Base-by-base conservation (phyloP, 1,140 invertebrate species). In the Proctacanthus coquilletti region DNA sequence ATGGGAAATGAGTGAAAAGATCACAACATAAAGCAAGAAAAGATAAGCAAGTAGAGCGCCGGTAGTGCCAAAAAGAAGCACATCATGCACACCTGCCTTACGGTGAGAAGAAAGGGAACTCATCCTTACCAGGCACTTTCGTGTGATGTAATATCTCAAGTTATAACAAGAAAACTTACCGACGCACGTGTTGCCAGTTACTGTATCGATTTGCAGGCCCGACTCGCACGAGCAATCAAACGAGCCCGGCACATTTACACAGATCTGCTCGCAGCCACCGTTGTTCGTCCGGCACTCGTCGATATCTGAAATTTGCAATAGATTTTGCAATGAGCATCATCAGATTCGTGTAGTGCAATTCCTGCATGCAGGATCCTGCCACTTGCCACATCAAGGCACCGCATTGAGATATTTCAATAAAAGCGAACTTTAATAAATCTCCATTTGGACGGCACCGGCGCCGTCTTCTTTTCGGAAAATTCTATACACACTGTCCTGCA, bases 231-330 rank as follows among this genome's bases (percentile, higher is more conserved):
- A 51, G 55, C 83, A 86, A 45, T 72, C 62, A 49, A 72, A 80
- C 13, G 68, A 65, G 30, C 84, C 84, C 8, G 75, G 68, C 20
- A 73, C 62, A 56, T 88, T 89, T 13, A 73, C 60, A 62, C 77
- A 79, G 13, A 60, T 50, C 34, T 70, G 62, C 15, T 67, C 57
- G 48, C 77, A 80, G 29, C 64, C 64, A 13, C 65, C 80, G 51
- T 80, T 79, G 43, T 75, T 70, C 38, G 66, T 64, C 42, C 69
- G 48, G 51, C 84, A 88, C 53, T 88, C 84, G 59, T 88, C 75
- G 36, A 86, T 71, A 61, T 89, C 78, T 68, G 45, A 38, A 13
- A 33, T 18, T 23, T 21, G 32, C 18, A 38, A 25, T 32, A 13
- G 15, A n/a, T n/a, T n/a, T n/a, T n/a, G n/a, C n/a, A n/a, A n/a